Percentiles rank a stretch among this genome's conserved stretches.
These are phyloP conservation scores for Pangasianodon hypophthalmus DNA, from an alignment of 2,113 vertebrate species.

Conservation along the genomic window DNA sequence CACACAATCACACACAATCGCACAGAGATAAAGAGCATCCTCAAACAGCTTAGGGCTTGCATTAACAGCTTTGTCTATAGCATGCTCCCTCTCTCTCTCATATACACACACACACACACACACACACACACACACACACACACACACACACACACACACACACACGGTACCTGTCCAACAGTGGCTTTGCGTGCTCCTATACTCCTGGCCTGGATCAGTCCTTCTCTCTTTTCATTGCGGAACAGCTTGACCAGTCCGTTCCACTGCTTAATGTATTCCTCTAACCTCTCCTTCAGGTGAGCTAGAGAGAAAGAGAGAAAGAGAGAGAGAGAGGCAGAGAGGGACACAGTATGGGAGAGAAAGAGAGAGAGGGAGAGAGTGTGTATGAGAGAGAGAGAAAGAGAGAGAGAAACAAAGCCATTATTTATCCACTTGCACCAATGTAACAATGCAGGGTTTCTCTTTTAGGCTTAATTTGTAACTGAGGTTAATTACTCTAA, in stretches of 20 bases:
- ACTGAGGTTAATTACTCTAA: background rate
- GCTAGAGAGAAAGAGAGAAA: slow-evolving; percentile 70
- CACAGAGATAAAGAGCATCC: background rate
- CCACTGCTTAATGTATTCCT: slow-evolving; percentile 94
- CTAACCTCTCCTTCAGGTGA: slow-evolving; percentile 90
- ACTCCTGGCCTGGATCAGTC: slow-evolving; percentile 95
- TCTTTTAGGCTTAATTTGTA: background rate
- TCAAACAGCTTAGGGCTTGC: background rate
- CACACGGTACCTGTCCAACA: slow-evolving; percentile 85
- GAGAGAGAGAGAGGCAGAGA: slow-evolving; percentile 26
- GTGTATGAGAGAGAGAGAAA: slow-evolving; percentile 6
- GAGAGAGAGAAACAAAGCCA: background rate
- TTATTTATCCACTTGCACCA: background rate
- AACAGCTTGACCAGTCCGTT: slow-evolving; percentile 95
- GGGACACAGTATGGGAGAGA: slow-evolving; percentile 31
- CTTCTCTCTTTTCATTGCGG: slow-evolving; percentile 94
- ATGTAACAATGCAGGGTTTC: background rate
- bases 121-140: background rate
- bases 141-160: background rate
- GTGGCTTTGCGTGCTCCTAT: slow-evolving; percentile 93
- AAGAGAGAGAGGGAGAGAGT: slow-evolving; percentile 38
- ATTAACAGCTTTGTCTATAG: background rate
- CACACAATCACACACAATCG: background rate
- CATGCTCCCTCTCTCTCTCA: background rate
- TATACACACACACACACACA: background rate